Conservation (phyloP, 37 sponge, comb jelly and placozoan genomes). For the Chondrosia reniformis region DNA sequence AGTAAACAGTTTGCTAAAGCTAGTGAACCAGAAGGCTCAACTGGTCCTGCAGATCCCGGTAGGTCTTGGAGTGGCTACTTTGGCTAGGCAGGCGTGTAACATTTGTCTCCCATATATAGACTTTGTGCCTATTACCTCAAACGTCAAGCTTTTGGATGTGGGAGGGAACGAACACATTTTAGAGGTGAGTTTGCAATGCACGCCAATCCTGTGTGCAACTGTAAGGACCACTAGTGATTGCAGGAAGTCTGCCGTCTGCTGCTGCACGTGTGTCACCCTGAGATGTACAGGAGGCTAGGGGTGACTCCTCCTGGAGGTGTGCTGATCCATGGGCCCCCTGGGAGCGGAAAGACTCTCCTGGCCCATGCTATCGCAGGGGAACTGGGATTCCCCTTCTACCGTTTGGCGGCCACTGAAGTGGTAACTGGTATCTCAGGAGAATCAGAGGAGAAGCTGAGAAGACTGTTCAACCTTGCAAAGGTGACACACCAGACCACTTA, state of each 20-base stretch:
- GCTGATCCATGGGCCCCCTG: conserved; percentile 97
- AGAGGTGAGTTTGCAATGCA: conserved; percentile 4
- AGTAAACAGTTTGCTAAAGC: background rate
- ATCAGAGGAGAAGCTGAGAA: conserved; percentile 83
- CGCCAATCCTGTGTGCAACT: background rate
- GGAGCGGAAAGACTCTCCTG: conserved; percentile 96
- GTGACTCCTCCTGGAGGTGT: conserved; percentile 81
- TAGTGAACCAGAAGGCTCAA: background rate
- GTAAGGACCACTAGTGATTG: background rate
- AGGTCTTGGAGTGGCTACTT: no score
- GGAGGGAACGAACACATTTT: conserved; percentile 53
- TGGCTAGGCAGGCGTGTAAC: background rate
- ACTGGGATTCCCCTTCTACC: conserved; percentile 78
- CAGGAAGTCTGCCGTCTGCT: conserved; percentile 78
- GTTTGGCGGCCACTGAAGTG: conserved; percentile 89
- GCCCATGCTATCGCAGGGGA: conserved; percentile 98
- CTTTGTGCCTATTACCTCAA: conserved; percentile 40
- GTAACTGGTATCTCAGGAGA: conserved; percentile 97
- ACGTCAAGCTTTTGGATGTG: conserved; percentile 48
- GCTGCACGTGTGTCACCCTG: conserved; percentile 80
- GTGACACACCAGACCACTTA: conserved; percentile 15
- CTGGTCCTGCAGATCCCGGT: no score
- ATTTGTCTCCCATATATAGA: conserved; percentile 26
- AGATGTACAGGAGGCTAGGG: conserved; percentile 77
- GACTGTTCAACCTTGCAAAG: conserved; percentile 74